Conservation (phyloP, 2,797 vertebrate species). For the Ciconia nigra region DNA sequence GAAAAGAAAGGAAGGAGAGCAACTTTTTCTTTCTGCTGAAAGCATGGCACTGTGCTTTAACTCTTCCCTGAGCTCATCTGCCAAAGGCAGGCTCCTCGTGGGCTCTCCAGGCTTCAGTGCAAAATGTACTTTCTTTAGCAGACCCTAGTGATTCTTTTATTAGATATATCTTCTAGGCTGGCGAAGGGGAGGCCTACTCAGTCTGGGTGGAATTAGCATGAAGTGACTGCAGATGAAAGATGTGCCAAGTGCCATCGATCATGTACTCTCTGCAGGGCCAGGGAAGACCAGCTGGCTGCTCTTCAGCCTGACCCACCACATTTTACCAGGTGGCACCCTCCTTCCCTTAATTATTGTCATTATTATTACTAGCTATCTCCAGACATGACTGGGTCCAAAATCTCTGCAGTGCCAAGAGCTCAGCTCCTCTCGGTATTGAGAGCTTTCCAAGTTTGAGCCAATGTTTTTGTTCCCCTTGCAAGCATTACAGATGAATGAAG, state of each 20-base stretch:
- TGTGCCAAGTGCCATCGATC: rapidly evolving
- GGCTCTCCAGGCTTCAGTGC: background rate
- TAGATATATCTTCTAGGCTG: background rate
- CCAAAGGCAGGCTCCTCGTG: background rate
- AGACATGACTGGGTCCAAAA: background rate
- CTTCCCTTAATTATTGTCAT: background rate
- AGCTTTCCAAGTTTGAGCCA: background rate
- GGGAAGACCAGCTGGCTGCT: background rate
- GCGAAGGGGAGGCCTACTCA: background rate
- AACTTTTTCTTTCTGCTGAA: background rate
- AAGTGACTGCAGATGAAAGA: background rate
- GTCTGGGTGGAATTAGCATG: background rate
- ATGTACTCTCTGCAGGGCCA: background rate
- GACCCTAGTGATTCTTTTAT: background rate
- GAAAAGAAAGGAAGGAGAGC: background rate
- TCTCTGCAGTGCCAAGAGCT: background rate
- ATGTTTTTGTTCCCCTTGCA: background rate
- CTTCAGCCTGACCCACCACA: background rate
- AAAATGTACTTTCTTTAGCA: slow-evolving; percentile 2
- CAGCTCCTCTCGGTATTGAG: background rate
- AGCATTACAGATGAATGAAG: background rate
- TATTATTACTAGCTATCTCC: background rate
- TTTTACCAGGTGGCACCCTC: background rate
- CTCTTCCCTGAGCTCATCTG: background rate
- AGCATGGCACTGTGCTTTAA: background rate